Evolutionary conservation across 2,888 invertebrate species (phyloP), one percentile per base, ranked within the genome.

Genomic region (Anorthoa munda): DNA sequence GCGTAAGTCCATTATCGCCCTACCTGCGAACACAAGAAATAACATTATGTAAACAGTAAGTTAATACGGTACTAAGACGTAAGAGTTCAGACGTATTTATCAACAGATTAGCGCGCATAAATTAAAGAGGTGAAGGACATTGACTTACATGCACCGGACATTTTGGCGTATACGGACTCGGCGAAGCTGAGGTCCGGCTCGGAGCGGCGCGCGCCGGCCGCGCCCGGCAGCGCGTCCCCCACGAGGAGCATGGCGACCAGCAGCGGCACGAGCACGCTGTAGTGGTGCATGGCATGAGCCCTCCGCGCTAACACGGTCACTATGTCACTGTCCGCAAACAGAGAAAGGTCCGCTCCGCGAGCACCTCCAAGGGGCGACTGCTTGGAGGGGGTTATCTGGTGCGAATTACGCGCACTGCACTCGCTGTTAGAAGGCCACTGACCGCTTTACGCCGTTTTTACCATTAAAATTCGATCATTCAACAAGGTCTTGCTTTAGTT

Each of bases 81-180:
- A 23, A 9, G 58, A 63, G 50, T 45, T 23, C 48, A 23, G 21
- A 48, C n/a, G 50, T 51, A 51, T 68, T 55, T 60, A 60, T 71
- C 59, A 70, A 66, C 50, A 56, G 60, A 81, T 61, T 51, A 66
- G 23, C 67, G 58, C 53, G 77, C 59, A 76, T 83, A 80, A 79
- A 84, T 82, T 65, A 87, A 74, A 69, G 70, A 84, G 79, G 73
- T 85, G 72, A 87, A 89, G 88, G 85, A 85, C 84, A 79, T 81
- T 69, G 80, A 95, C 96, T 95, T 86, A 96, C 96, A 96, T 91
- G 95, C 95, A 84, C 94, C 90, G 75, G 96, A 96, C 82, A 96
- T 86, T 87, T 91, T 94, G 58, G 92, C 93, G 88, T 95, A 96
- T 58, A 96, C 89, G 55, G 92, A 91, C 83, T 96, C 96, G 31